Conservation (phyloP, 2,797 vertebrate species). For the Danio choprae region DNA sequence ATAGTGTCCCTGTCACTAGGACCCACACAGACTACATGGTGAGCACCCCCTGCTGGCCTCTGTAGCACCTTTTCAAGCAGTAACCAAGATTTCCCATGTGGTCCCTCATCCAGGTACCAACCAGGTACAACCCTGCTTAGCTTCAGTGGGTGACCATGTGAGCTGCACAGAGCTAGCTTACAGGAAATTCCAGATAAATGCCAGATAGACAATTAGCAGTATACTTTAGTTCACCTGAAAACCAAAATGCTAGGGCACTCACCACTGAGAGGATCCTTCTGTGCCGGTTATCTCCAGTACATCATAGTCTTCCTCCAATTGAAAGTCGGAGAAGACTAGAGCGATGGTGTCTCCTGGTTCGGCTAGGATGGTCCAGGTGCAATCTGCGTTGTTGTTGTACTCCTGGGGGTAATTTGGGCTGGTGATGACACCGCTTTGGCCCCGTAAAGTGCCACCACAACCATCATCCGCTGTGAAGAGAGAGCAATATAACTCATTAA, state of each 20-base stretch:
- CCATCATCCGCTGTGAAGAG: conserved; percentile 89
- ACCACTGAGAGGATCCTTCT: conserved; percentile 96
- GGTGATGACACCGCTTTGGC: conserved; percentile 95
- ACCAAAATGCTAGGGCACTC: conserved; percentile 68
- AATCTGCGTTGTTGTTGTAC: conserved; percentile 96
- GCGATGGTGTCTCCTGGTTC: conserved; percentile 98
- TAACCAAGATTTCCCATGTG: too few relatives aligned
- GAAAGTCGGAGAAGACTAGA: conserved; percentile 96
- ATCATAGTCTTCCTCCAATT: conserved; percentile 96
- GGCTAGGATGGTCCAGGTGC: conserved; percentile 97
- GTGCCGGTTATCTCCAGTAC: conserved; percentile 96
- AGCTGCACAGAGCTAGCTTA: too few relatives aligned
- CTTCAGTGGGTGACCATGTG: too few relatives aligned
- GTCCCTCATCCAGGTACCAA: too few relatives aligned
- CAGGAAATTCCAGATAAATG: too few relatives aligned
- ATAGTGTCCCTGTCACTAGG: too few relatives aligned
- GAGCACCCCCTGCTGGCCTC: too few relatives aligned
- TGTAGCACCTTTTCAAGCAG: too few relatives aligned
- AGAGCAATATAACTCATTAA: not conserved
- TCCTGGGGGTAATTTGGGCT: conserved; percentile 95
- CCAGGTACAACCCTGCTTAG: too few relatives aligned
- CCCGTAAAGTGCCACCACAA: conserved; percentile 93
- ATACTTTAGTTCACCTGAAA: not conserved
- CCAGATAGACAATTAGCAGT: not conserved
- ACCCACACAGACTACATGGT: too few relatives aligned